Evolutionary conservation across 2,113 vertebrate species (phyloP).

Genomic region (Phyllostomus discolor): DNA sequence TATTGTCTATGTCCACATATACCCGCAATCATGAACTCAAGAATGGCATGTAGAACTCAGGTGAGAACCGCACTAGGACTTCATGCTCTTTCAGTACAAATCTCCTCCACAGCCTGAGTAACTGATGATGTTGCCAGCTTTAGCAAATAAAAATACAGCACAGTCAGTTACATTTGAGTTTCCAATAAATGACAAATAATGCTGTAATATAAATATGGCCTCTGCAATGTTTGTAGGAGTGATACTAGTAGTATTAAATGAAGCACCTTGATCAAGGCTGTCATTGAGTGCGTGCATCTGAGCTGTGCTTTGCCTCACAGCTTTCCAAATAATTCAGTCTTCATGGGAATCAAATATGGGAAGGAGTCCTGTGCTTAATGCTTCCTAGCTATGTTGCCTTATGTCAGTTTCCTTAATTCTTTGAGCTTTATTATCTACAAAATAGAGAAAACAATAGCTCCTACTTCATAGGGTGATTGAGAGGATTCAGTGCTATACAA

Average conservation of each 20-base stretch:
- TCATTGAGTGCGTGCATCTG: neutral
- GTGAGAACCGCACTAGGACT: neutral
- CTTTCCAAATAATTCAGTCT: neutral
- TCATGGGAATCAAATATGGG: neutral
- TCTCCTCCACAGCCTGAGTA: neutral
- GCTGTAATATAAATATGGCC: neutral
- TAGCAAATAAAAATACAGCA: neutral
- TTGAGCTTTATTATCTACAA: neutral
- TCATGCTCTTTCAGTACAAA: neutral
- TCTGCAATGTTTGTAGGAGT: neutral
- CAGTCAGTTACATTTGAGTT: neutral
- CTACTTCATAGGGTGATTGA: neutral
- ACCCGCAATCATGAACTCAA: neutral
- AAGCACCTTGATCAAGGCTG: neutral
- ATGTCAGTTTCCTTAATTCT: neutral
- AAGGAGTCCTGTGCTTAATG: neutral
- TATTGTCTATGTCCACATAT: neutral
- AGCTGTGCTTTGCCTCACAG: neutral
- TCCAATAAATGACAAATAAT: neutral
- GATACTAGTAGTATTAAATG: neutral
- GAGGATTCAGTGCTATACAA: neutral
- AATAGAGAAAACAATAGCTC: neutral
- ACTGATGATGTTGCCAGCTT: neutral
- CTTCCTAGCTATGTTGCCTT: neutral
- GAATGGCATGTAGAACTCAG: neutral